phyloP scores from a whole-genome alignment of 2,888 invertebrate genomes.

The Drosophila infuscata region DNA sequence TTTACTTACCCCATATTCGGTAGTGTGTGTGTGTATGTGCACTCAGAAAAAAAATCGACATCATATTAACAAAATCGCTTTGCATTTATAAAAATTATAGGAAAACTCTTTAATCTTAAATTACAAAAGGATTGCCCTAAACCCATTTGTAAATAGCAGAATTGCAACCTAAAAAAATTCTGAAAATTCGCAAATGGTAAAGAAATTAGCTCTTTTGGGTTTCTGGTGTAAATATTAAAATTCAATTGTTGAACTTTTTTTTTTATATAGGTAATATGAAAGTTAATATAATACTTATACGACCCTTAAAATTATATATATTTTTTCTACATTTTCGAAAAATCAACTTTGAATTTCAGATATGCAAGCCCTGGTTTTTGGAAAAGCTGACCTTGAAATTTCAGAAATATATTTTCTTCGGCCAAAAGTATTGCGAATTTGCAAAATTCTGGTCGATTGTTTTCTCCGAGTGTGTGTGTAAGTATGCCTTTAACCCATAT shows the following conservation, averaged over 20 bases:
- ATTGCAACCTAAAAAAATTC: not conserved
- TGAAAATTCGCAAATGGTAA: not conserved
- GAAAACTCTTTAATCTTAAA: not conserved
- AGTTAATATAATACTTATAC: not conserved
- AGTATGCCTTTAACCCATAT: conserved; percentile 48
- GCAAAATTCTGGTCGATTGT: not conserved
- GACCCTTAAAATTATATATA: not conserved
- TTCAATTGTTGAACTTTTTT: not conserved
- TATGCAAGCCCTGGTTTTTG: not conserved
- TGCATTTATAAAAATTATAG: not conserved
- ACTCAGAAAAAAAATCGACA: not conserved
- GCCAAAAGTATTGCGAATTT: not conserved
- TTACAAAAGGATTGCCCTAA: not conserved
- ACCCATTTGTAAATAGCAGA: not conserved
- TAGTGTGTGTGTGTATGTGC: conserved; percentile 8
- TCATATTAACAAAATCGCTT: not conserved
- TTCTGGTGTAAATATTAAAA: not conserved
- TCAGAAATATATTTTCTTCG: not conserved
- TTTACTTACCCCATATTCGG: conserved; percentile 47
- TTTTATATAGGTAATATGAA: not conserved
- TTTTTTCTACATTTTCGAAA: not conserved
- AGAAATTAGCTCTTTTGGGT: not conserved
- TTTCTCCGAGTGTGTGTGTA: not conserved
- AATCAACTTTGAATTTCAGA: not conserved
- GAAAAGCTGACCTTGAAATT: not conserved